Evolutionary conservation across 2,113 vertebrate species (phyloP), one percentile per base, ranked within the genome.

Genomic region (Xenotilapia caudafasciata): DNA sequence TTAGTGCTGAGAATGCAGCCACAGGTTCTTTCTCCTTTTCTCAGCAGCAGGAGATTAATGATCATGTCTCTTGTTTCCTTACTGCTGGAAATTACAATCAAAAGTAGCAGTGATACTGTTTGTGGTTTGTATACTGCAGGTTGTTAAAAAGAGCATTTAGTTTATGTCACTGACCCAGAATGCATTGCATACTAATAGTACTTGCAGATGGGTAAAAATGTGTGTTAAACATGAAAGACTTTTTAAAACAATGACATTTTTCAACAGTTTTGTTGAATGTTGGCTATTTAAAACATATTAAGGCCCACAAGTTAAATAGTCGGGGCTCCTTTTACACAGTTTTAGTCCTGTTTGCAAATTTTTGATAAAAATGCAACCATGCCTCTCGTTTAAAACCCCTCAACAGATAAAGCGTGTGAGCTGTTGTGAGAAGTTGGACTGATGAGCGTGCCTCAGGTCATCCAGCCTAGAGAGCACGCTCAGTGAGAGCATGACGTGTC

Each of bases 381-480:
- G 9, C 70, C 15, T 28, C 70, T 75, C 6, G 1, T 77, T 77
- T 6, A 35, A 15, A 62, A 19, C 7, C 9, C 19, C 55, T 21
- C 23, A 9, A 13, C 9, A 35, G 23, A 17, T 49, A 6, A 42
- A 55, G 40, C 8, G 15, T 54, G 40, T 70, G 62, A 79, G 65
- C 26, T 79, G 82, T 82, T 54, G 26, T 21, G 86, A 55, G 45
- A 77, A 11, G 55, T 86, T 51, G 11, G 81, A 80, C 23, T 14
- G 53, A 19, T 45, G 3, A 84, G 86, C 73, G 7, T 91, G 96
- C 94, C 96, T 97, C 92, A 95, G 97, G 98, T 96, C 97, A 96
- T 92, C 96, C 97, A 98, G 96, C 97, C 97, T 97, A 60, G 91
- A 97, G 96, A 90, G 92, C 96, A 90, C 84, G 79, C 88, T 87